These are phyloP conservation scores for Leptopilina drosophilae DNA, from an alignment of 2,888 invertebrate genomes.

Conservation along the genomic window DNA sequence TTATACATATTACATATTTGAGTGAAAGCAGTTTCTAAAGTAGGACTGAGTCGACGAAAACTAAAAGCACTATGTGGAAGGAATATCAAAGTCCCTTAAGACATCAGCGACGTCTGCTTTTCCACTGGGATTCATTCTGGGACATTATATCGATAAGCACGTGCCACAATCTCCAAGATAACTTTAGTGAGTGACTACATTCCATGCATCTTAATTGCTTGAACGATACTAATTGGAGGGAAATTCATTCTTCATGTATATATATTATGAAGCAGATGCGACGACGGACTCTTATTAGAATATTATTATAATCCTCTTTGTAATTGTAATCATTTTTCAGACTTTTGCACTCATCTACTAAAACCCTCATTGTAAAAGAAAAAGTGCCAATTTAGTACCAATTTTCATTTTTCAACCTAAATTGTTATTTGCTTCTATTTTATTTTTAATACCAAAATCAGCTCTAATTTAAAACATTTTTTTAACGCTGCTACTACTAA, in stretches of 20 bases:
- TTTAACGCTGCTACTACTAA: too few species aligned
- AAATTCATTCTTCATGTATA: neutral
- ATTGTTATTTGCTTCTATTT: too few species aligned
- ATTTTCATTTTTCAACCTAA: too few species aligned
- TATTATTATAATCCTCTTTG: too few species aligned
- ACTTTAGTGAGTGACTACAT: constrained; percentile 24
- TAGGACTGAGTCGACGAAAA: constrained; percentile 32
- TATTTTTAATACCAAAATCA: too few species aligned
- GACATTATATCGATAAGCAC: constrained; percentile 34
- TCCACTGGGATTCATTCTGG: neutral
- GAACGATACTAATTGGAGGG: neutral
- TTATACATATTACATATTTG: neutral
- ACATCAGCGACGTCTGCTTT: constrained; percentile 26
- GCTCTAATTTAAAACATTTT: too few species aligned
- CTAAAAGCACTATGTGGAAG: constrained; percentile 17
- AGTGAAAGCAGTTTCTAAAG: neutral
- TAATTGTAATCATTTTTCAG: too few species aligned
- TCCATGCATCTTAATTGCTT: constrained; percentile 28
- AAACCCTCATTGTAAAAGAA: too few species aligned
- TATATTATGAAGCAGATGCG: neutral
- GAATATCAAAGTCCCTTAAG: constrained; percentile 31
- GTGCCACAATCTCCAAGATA: neutral
- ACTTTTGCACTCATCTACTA: too few species aligned
- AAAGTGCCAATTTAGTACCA: too few species aligned
- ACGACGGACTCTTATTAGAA: neutral